Percentiles rank a stretch among this genome's conserved stretches.
These are phyloP conservation scores for Pseudeuparius sepicola DNA, from an alignment of 2,888 invertebrate genomes.

Conservation along the genomic window DNA sequence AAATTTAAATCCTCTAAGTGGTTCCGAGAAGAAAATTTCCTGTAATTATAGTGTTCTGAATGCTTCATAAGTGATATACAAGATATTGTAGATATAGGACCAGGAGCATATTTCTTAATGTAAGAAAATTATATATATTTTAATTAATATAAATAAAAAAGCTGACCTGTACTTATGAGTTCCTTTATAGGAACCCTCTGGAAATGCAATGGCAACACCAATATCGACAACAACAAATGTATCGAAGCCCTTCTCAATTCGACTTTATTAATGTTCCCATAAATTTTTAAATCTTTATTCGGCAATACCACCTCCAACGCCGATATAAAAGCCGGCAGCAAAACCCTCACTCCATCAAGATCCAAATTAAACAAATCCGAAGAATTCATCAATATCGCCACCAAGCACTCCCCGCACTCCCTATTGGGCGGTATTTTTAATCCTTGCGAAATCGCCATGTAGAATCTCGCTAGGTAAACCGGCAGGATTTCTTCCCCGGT, in stretches of 20 bases:
- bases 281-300: slow-evolving; percentile 72
- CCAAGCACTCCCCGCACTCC: slow-evolving; percentile 69
- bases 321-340: slow-evolving; percentile 81
- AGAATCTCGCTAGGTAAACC: slow-evolving; percentile 83
- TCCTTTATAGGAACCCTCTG: slow-evolving; percentile 64
- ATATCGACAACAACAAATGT: slow-evolving; percentile 79
- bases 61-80: no score
- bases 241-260: slow-evolving; percentile 87
- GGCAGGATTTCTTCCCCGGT: slow-evolving; percentile 89
- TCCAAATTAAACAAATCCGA: slow-evolving; percentile 82
- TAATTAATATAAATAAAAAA: slow-evolving; percentile 1
- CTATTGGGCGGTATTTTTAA: slow-evolving; percentile 29
- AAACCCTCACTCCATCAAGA: slow-evolving; percentile 82
- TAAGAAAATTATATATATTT: no score
- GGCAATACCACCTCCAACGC: slow-evolving; percentile 87
- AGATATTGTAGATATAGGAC: no score
- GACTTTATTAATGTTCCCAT: slow-evolving; percentile 59
- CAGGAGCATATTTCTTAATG: no score
- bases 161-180: slow-evolving; percentile 45
- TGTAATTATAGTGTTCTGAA: no score
- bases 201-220: slow-evolving; percentile 90
- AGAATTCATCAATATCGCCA: slow-evolving; percentile 79
- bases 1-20: no score
- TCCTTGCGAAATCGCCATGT: slow-evolving; percentile 75
- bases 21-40: no score